Base-by-base conservation (phyloP, 2,113 vertebrate genomes). In the Cygnus buccinator region DNA sequence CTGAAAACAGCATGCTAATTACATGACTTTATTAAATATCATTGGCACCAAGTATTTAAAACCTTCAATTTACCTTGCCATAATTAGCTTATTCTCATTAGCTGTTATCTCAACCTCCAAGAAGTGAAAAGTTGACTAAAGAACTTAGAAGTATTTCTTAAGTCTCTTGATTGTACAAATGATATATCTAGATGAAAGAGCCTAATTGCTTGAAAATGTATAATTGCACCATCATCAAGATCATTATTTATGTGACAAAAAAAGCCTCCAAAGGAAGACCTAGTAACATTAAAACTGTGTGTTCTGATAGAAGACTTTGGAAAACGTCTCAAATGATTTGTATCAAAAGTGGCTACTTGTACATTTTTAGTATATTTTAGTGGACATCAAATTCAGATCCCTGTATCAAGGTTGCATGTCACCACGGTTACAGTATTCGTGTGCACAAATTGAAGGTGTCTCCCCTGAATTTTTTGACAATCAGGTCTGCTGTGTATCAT, bases 81-180 rank as follows among this genome's bases (percentile, higher is more conserved):
- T 96, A 97, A 96, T 96, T 95, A 92, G 84, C 81, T 83, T 14
- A 3, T 65, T 85, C 84, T 95, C 95, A 89, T 93, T 95, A 93
- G 78, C 81, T 20, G 41, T 28, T 83, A 21, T 29, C 19, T 90
- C n/a, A 70, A 5, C 74, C 62, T 91, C n/a, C 31, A 62, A 84
- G 54, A 94, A 82, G 70, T 1, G 3, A 94, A 62, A 87, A 91
- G 76, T n/a, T 88, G 41, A 48, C 71, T 44, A 83, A 88, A 29
- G 35, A 93, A 82, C 59, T 80, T 93, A 59, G n/a, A 91, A 92
- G 50, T 71, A 50, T 35, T 84, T 84, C 41, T 92, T 55, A 93
- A 75, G 79, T 91, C n/a, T 84, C 84, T 84, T 89, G 59, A 26
- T 75, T 91, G 33, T 81, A 61, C 59, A 87, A 77, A 85, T 87